Percentiles rank a stretch among this genome's conserved stretches.
These are phyloP conservation scores for Sebastes oblongus DNA, from an alignment of 2,797 vertebrate genomes.

Conservation along the genomic window DNA sequence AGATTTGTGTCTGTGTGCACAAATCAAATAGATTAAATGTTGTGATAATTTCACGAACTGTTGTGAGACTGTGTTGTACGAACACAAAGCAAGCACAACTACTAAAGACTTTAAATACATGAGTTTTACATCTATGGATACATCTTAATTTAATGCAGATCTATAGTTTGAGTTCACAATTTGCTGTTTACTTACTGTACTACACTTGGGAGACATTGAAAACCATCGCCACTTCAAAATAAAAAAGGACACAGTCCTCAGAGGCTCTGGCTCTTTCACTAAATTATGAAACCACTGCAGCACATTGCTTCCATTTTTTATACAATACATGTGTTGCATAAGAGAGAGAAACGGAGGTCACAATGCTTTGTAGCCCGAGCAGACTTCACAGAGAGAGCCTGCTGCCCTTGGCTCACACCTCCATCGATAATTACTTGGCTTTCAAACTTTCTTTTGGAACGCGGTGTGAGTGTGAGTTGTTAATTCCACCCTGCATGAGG, in stretches of 20 bases:
- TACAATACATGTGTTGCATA: constrained; percentile 10
- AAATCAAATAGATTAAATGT: too few relatives aligned
- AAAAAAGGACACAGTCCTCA: not conserved
- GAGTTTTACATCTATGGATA: not conserved
- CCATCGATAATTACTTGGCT: constrained; percentile 58
- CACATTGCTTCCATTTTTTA: not conserved
- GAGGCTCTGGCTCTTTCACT: not conserved
- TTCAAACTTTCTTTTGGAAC: constrained; percentile 26
- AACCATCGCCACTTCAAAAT: not conserved
- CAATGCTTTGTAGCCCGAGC: not conserved
- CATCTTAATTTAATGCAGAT: not conserved
- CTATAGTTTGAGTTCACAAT: not conserved
- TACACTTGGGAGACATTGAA: not conserved
- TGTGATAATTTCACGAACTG: too few relatives aligned
- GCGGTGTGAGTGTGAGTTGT: constrained; percentile 22
- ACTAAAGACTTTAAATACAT: not conserved
- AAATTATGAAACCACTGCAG: constrained; percentile 2
- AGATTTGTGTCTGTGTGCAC: too few relatives aligned
- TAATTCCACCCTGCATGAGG: constrained; percentile 40
- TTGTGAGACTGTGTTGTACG: too few relatives aligned
- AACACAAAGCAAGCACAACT: too few relatives aligned
- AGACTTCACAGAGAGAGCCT: constrained; percentile 22
- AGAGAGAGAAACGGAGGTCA: constrained; percentile 9
- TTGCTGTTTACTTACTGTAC: not conserved
- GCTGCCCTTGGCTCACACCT: constrained; percentile 50